Conservation (phyloP, 2,113 vertebrate genomes). For the Festucalex cinctus region DNA sequence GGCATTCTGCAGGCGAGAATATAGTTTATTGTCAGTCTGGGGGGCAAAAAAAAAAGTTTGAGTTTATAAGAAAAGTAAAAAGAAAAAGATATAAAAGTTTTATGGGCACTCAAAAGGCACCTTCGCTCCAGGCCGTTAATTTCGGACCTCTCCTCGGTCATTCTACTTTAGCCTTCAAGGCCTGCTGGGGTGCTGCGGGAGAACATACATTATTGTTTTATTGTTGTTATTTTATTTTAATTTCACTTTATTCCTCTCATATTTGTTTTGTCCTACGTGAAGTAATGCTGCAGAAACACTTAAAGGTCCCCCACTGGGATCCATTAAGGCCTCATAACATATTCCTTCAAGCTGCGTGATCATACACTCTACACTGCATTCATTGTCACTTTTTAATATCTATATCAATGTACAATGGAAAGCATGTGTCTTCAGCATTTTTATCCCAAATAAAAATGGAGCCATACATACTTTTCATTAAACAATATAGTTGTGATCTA, state of each 20-base stretch:
- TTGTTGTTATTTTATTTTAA: slow-evolving; percentile 9
- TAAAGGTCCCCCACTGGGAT: neutral
- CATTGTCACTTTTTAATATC: neutral
- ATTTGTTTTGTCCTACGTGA: neutral
- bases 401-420: neutral
- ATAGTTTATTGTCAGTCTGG: slow-evolving; percentile 4
- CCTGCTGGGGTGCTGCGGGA: neutral
- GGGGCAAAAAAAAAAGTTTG: slow-evolving; percentile 1
- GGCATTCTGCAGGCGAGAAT: neutral
- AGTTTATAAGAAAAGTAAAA: slow-evolving; percentile 1
- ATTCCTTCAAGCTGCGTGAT: neutral
- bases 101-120: slow-evolving; percentile 4
- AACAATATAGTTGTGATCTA: no score
- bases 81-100: slow-evolving; percentile 2
- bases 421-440: no score
- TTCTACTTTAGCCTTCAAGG: neutral
- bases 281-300: neutral
- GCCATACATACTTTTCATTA: no score
- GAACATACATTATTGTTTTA: slow-evolving; percentile 7
- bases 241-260: neutral
- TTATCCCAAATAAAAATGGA: no score
- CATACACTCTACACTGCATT: neutral
- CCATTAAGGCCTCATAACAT: neutral
- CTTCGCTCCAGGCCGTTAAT: slow-evolving; percentile 5
- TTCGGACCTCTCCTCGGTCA: slow-evolving; percentile 2